Conservation (phyloP, 1,140 invertebrate genomes). For the Nebria ingens region DNA sequence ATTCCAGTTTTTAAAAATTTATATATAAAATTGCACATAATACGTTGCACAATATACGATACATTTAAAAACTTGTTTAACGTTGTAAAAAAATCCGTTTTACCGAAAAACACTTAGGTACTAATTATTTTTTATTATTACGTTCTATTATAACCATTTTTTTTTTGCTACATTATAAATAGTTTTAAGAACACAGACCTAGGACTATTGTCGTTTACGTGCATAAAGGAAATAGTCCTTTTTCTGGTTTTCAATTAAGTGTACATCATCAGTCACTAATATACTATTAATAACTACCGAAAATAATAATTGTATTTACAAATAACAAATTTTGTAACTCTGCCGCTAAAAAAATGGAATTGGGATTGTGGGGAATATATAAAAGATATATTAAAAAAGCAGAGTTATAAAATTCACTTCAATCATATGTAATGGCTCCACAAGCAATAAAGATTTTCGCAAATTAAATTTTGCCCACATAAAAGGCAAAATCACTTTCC, state of each 20-base stretch:
- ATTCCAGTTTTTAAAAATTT: background rate
- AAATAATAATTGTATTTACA: slow-evolving; percentile 5
- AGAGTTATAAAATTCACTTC: slow-evolving; percentile 5
- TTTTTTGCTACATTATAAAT: slow-evolving; percentile 9
- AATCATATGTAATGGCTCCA: background rate
- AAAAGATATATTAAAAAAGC: too few relatives aligned
- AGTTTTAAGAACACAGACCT: background rate
- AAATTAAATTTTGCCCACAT: too few relatives aligned
- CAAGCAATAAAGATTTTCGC: too few relatives aligned
- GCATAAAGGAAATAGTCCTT: background rate
- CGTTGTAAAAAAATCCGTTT: background rate
- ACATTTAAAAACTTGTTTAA: background rate
- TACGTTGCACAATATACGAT: background rate
- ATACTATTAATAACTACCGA: background rate
- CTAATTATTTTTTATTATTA: slow-evolving; percentile 1
- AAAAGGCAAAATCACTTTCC: too few relatives aligned
- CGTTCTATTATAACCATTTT: too few relatives aligned
- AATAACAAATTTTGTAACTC: slow-evolving; percentile 1
- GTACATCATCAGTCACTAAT: slow-evolving; percentile 6
- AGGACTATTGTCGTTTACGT: background rate
- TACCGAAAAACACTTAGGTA: slow-evolving; percentile 4
- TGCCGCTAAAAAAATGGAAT: background rate
- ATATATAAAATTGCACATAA: slow-evolving; percentile 5
- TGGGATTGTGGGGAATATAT: background rate
- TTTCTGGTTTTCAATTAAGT: slow-evolving; percentile 1